Conservation (phyloP, 2,888 invertebrate species). For the Chymomyza fuscimana region DNA sequence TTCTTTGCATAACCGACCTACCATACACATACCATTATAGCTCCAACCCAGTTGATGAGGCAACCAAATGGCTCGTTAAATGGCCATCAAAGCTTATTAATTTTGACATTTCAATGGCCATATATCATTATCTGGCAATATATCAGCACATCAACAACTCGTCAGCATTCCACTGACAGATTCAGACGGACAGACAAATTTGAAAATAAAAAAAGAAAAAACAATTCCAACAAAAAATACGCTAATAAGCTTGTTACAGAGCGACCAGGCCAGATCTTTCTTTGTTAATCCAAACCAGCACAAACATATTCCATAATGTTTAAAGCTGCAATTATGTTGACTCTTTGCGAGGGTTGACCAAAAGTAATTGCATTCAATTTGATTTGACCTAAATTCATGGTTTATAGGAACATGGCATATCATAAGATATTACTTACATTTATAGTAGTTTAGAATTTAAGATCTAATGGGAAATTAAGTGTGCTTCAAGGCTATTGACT, state of each 20-base stretch:
- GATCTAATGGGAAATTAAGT: too few relatives aligned
- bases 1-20: not conserved
- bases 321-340: conserved; percentile 9
- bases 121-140: conserved; percentile 62
- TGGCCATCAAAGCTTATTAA: conserved; percentile 57
- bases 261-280: not conserved
- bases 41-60: conserved; percentile 35
- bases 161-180: conserved; percentile 25
- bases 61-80: conserved; percentile 56
- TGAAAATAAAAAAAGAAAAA: not conserved
- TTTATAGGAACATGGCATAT: too few relatives aligned
- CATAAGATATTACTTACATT: too few relatives aligned
- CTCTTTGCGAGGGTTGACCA: conserved; percentile 1
- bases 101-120: conserved; percentile 65
- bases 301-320: conserved; percentile 5
- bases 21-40: not conserved
- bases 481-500: too few relatives aligned
- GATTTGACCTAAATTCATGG: not conserved
- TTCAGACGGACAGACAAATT: not conserved
- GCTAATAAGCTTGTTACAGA: conserved; percentile 64
- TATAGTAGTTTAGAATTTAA: too few relatives aligned
- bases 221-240: conserved; percentile 24
- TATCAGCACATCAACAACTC: conserved; percentile 52
- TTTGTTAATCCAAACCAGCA: conserved; percentile 15
- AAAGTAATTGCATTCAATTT: not conserved